Conservation (phyloP, 2,888 invertebrate species). For the Dicyrtomina minuta region DNA sequence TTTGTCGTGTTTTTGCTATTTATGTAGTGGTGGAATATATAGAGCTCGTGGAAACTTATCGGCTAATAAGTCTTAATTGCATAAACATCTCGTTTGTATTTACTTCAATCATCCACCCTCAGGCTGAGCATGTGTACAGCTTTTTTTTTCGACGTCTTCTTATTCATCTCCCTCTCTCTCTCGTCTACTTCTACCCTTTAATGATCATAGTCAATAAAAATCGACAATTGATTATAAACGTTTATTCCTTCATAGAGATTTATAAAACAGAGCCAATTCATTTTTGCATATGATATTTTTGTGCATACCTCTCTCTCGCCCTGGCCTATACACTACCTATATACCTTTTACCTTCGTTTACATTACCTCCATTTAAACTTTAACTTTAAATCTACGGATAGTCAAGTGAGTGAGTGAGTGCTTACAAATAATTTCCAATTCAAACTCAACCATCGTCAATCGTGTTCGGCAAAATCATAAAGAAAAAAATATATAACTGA, state of each 20-base stretch:
- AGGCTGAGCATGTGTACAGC: constrained; percentile 22
- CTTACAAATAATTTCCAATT: too few relatives aligned
- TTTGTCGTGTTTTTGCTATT: constrained; percentile 23
- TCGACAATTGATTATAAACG: constrained; percentile 23
- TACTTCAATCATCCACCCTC: constrained; percentile 11
- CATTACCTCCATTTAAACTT: too few relatives aligned
- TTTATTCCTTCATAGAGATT: background rate
- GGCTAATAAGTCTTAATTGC: constrained; percentile 11
- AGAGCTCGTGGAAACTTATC: background rate
- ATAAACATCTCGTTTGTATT: constrained; percentile 13
- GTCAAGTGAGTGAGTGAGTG: too few relatives aligned
- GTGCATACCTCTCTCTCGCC: too few relatives aligned
- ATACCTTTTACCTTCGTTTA: too few relatives aligned
- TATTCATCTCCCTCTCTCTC: constrained; percentile 1
- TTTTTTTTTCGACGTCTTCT: too few relatives aligned
- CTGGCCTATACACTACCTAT: too few relatives aligned
- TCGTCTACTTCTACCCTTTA: background rate
- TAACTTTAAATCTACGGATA: too few relatives aligned
- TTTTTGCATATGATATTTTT: too few relatives aligned
- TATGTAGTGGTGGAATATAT: background rate
- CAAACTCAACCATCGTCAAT: too few relatives aligned
- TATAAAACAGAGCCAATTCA: background rate
- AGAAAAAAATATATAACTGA: too few relatives aligned
- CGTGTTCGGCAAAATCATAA: too few relatives aligned
- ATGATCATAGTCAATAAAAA: constrained; percentile 25